Evolutionary conservation across 2,797 vertebrate species (phyloP), one percentile per base, ranked within the genome.

Genomic region (Allobates femoralis): DNA sequence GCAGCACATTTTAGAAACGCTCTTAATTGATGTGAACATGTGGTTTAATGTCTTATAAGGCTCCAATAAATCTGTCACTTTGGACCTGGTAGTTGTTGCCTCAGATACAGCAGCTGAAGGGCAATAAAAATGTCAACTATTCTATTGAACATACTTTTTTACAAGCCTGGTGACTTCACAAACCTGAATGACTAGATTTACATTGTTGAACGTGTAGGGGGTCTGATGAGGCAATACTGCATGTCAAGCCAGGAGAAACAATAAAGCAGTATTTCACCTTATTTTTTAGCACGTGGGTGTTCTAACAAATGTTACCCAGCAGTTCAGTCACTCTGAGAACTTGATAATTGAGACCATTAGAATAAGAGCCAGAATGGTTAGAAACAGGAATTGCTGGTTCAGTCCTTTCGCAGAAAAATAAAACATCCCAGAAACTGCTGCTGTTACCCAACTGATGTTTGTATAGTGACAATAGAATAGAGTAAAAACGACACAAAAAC

Each of bases 301-400:
- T 51, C 51, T 53, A 46, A n/a, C 69, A 51, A 50, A 23, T 26
- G 6, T 7, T 73, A 50, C 15, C 8, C 12, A 26, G 21, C 6
- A 46, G 1, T 50, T 23, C 46, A 51, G 8, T 18, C 69, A 41
- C 6, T 46, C 69, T 0, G 7, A 16, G 19, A 32, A 34, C 16
- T 18, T 21, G 50, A 73, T 71, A 82, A 82, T 19, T 82, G 41
- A 37, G 7, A 26, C 2, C 23, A 73, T 55, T 73, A 67, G 51
- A 74, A 83, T 74, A 23, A 60, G n/a, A 60, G 23, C 53, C n/a
- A 28, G 11, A 7, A 46, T 66, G 37, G 58, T 50, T 64, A n/a
- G 5, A 83, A 83, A 60, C 32, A 58, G 32, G 81, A 83, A 73
- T 73, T 74, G 55, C 67, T 74, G 81, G 51, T 83, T 74, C 67